Evolutionary conservation across 53 echinoderm and acorn worm genomes (phyloP), one percentile per base, ranked within the genome.

Genomic region (Luidia sarsii): DNA sequence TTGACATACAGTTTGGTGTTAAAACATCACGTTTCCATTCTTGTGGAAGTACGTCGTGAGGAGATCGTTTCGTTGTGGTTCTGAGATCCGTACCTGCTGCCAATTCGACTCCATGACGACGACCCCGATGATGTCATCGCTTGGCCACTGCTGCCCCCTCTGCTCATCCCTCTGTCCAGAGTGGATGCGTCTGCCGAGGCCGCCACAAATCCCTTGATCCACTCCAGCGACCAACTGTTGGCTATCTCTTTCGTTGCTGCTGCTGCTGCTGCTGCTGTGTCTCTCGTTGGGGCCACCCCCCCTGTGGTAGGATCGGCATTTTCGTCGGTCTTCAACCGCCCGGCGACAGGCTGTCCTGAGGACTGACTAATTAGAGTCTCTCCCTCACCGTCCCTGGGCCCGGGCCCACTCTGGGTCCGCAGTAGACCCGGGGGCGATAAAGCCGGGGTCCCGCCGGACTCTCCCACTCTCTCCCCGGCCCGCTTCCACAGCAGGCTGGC

Each of bases 141-240:
- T 56, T 33, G 80, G 48, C 16, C 24, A 37, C 49, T 36, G 35
- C 49, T 61, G n/a, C n/a, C n/a, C n/a, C n/a, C n/a, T n/a, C 13
- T 64, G 24, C 11, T 6, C 48, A 41, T 50, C 60, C 62, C 74
- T 10, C 5, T 71, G 50, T 67, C 25, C 15, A 67, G 24, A 35
- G 74, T 73, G 34, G 67, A 39, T 48, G 73, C 74, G 21, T 82
- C 82, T 53, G 67, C 28, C 33, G 72, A 72, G 28, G 86, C 86
- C 35, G 82, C 77, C 14, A 92, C 92, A 75, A 88, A 88, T 15
- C 85, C 88, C 39, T 81, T 88, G 81, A 88, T 92, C 92, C 92
- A 92, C 57, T 82, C 88, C 29, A 92, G 69, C 27, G 92, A 92
- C 92, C 92, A 92, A 50, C 80, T 81, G 51, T 33, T 81, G 53